These are phyloP conservation scores for Bombus picipes DNA, from an alignment of 1,140 invertebrate species.

Conservation along the genomic window DNA sequence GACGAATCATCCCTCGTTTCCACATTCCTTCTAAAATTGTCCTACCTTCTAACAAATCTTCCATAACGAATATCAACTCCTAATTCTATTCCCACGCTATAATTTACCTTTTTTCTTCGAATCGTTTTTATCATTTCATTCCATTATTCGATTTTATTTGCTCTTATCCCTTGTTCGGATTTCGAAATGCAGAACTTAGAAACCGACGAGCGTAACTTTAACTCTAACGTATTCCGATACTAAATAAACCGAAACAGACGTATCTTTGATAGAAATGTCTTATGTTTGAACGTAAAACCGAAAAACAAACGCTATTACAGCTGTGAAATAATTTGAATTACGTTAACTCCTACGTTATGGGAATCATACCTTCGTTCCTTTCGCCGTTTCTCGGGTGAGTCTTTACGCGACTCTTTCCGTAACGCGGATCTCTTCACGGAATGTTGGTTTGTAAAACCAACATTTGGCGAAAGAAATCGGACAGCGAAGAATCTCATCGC, in stretches of 20 bases:
- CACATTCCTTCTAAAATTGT: slow-evolving; percentile 60
- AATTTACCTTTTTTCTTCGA: background rate
- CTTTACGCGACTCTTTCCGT: background rate
- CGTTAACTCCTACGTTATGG: too few relatives aligned
- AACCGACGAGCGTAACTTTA: too few relatives aligned
- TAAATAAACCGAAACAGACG: background rate
- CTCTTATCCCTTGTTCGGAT: too few relatives aligned
- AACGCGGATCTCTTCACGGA: background rate
- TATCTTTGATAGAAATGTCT: background rate
- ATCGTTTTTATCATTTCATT: background rate
- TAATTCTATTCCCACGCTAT: too few relatives aligned
- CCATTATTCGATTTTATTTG: too few relatives aligned
- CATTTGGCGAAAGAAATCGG: background rate
- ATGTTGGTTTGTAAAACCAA: background rate
- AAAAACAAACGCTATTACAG: too few relatives aligned
- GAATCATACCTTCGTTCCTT: too few relatives aligned
- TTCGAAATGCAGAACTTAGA: too few relatives aligned
- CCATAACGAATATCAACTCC: background rate
- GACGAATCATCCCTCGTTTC: slow-evolving; percentile 61
- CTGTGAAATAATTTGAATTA: too few relatives aligned
- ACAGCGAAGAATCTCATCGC: background rate
- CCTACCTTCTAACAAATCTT: background rate
- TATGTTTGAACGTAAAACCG: background rate
- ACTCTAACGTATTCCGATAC: too few relatives aligned
- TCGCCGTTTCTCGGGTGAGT: too few relatives aligned